These are phyloP conservation scores for Sarcophilus harrisii DNA, from an alignment of 2,797 vertebrate species.

Conservation along the genomic window DNA sequence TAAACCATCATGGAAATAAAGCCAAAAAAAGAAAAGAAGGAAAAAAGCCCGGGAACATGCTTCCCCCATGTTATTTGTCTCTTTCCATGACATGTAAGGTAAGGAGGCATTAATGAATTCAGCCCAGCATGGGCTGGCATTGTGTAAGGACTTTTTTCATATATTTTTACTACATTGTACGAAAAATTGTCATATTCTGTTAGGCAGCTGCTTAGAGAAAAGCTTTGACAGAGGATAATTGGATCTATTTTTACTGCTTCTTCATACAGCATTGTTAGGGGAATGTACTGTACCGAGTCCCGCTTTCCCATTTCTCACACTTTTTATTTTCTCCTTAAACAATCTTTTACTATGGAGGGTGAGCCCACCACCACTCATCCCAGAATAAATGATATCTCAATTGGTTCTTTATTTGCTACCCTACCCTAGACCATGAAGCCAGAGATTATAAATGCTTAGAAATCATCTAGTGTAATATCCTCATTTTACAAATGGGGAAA, in stretches of 20 bases:
- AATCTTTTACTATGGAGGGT: conserved; percentile 46
- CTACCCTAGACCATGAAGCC: background rate
- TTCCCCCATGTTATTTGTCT: conserved; percentile 81
- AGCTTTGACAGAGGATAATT: conserved; percentile 88
- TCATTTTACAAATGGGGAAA: conserved; percentile 8
- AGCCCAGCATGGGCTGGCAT: conserved; percentile 78
- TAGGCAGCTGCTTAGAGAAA: conserved; percentile 88
- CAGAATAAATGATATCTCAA: conserved; percentile 23
- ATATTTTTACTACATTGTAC: conserved; percentile 79
- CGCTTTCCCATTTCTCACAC: conserved; percentile 81
- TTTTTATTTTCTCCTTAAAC: conserved; percentile 64
- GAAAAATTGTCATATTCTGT: conserved; percentile 88
- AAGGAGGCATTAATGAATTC: conserved; percentile 88
- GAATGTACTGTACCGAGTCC: conserved; percentile 83
- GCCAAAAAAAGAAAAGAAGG: conserved; percentile 80
- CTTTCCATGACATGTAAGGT: conserved; percentile 84
- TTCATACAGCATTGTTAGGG: conserved; percentile 84
- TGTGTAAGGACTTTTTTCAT: conserved; percentile 83
- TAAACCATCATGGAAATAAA: conserved; percentile 86
- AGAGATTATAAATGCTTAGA: background rate
- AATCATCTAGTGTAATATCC: background rate
- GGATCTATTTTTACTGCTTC: conserved; percentile 87
- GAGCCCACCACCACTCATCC: background rate
- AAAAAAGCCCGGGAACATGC: conserved; percentile 70
- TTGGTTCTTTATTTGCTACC: background rate